phyloP scores from a whole-genome alignment of 2,888 invertebrate genomes.

The Oscheius sp. region DNA sequence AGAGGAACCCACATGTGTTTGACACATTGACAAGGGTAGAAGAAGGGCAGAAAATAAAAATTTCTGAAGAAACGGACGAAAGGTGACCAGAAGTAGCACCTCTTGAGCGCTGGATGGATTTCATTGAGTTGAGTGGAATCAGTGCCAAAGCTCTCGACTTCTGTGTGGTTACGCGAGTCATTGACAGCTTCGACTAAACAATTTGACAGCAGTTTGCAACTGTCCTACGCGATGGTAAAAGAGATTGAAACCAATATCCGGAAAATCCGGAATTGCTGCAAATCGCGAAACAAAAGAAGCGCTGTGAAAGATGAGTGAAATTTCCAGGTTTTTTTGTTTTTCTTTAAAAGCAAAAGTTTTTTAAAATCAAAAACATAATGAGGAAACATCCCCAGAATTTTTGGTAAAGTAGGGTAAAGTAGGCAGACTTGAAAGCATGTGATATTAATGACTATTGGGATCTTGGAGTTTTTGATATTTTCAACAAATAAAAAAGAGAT shows the following conservation, averaged over 20 bases:
- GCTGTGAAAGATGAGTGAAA: too few relatives aligned
- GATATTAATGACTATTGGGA: too few relatives aligned
- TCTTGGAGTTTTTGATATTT: too few relatives aligned
- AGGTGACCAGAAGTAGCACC: constrained; percentile 9
- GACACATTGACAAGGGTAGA: too few relatives aligned
- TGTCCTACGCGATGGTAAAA: background rate
- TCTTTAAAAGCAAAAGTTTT: too few relatives aligned
- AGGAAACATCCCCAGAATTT: too few relatives aligned
- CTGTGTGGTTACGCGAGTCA: constrained; percentile 28
- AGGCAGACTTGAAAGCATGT: too few relatives aligned
- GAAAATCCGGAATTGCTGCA: background rate
- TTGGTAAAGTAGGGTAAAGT: too few relatives aligned
- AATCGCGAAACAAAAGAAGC: background rate
- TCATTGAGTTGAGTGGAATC: constrained; percentile 29
- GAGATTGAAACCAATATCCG: background rate
- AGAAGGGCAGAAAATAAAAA: background rate
- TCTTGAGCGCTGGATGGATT: constrained; percentile 22
- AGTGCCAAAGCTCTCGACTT: constrained; percentile 30
- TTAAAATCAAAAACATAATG: too few relatives aligned
- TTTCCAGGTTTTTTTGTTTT: too few relatives aligned
- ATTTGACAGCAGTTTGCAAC: constrained; percentile 20
- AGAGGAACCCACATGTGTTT: too few relatives aligned
- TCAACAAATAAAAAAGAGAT: too few relatives aligned
- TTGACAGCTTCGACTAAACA: constrained; percentile 28
- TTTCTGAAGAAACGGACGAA: background rate